These are phyloP conservation scores for Trissolcus basalis DNA, from an alignment of 1,140 invertebrate species.

Conservation along the genomic window DNA sequence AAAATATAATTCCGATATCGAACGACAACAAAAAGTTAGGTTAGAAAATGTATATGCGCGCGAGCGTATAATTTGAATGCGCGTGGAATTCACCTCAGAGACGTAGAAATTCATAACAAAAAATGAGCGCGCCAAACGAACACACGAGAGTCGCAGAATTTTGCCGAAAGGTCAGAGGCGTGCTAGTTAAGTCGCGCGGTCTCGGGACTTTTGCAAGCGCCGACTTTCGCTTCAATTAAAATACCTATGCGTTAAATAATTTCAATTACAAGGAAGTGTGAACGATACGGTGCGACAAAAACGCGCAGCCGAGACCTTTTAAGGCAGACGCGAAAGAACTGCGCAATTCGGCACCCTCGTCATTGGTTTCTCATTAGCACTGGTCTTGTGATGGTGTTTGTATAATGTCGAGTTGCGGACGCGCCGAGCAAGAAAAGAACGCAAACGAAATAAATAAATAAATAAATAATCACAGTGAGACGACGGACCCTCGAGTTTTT, in stretches of 20 bases:
- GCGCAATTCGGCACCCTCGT: constrained; percentile 43
- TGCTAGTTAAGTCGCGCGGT: constrained; percentile 9
- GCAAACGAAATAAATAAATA: constrained; percentile 49
- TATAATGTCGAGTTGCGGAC: constrained; percentile 40
- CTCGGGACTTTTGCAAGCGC: not conserved
- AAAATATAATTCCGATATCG: not conserved
- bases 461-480: constrained; percentile 60
- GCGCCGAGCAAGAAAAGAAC: constrained; percentile 9
- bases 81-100: constrained; percentile 2
- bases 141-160: no score
- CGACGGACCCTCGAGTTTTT: constrained; percentile 21
- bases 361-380: constrained; percentile 66
- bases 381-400: constrained; percentile 20
- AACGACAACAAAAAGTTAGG: not conserved
- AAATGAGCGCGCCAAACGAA: constrained; percentile 10
- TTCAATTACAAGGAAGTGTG: constrained; percentile 48
- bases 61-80: constrained; percentile 40
- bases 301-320: constrained; percentile 34
- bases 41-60: no score
- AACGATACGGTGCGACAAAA: constrained; percentile 24
- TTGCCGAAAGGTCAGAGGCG: constrained; percentile 17
- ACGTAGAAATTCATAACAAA: constrained; percentile 6
- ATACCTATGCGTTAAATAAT: constrained; percentile 54
- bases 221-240: constrained; percentile 53
- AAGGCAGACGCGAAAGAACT: constrained; percentile 51